Conservation (phyloP, 1,140 invertebrate species). For the Tetraneura akinire region DNA sequence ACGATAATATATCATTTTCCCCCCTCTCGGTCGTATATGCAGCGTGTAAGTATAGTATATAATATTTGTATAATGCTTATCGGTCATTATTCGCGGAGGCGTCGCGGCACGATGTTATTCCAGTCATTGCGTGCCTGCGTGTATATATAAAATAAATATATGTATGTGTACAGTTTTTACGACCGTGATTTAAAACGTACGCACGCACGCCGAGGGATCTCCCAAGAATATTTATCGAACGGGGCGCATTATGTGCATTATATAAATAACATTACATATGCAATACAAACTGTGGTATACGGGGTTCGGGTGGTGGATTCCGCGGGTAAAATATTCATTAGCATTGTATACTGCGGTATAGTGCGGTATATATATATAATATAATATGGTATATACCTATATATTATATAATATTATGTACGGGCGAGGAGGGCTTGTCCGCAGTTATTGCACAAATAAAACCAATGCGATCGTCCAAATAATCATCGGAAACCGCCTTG, state of each 20-base stretch:
- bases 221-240: conserved; percentile 20
- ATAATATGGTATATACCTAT: background rate
- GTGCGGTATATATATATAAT: background rate
- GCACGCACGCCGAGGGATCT: conserved; percentile 2
- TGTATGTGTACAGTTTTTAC: background rate
- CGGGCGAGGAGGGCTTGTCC: conserved; percentile 15
- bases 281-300: conserved; percentile 37
- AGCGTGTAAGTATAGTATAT: no score
- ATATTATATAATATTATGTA: no score
- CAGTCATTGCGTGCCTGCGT: background rate
- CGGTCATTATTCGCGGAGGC: conserved; percentile 15
- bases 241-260: conserved; percentile 38
- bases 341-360: no score
- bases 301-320: conserved; percentile 28
- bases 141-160: no score
- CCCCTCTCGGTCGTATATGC: no score
- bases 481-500: conserved; percentile 50
- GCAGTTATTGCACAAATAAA: conserved; percentile 49
- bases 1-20: no score
- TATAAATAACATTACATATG: conserved; percentile 51
- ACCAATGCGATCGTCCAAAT: conserved; percentile 45
- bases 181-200: conserved; percentile 9
- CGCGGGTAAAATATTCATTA: conserved; percentile 50
- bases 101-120: background rate
- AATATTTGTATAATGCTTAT: no score